Evolutionary conservation across 2,113 vertebrate species (phyloP), one percentile per base, ranked within the genome.

Genomic region (Pseudopipra pipra): DNA sequence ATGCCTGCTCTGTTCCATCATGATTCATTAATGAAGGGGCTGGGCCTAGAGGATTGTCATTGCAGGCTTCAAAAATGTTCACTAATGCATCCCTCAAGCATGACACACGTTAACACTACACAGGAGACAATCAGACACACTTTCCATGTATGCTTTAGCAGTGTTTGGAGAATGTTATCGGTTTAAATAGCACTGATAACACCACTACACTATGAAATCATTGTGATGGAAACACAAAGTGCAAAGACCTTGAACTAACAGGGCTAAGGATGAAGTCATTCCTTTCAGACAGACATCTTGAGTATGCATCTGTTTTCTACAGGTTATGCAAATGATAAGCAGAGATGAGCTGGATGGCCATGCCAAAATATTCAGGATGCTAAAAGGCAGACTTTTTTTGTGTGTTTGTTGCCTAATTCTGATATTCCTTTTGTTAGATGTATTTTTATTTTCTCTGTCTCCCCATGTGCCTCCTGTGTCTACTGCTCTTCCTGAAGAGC

Each of bases 1-100:
- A 90, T 76, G 93, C 81, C 94, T 95, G 31, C 89, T 89, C 88
- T 83, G 93, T 94, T 97, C 83, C 96, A 85, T 97, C 92, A 96
- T 97, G 95, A 97, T 12, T 96, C 92, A 94, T 96, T 95, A 61
- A 95, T 95, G 94, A 93, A 87, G 75, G 68, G 68, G 35, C 83
- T 9, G 33, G 95, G 83, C 96, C 96, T 30, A 3, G 58, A 95
- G 90, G 78, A 97, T 75, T 94, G 67, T 54, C 85, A 75, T 77
- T 94, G 93, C 95, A 93, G 72, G 43, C 55, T 58, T 12, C 66
- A 23, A 59, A 65, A 55, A 56, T 37, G 89, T 85, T 87, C 89
- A 89, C 95, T 97, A 95, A 90, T 78, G 49, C 71, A 58, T 79
- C 68, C 72, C 89, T 71, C 86, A 87, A 96, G 67, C 93, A 89